Base-by-base conservation (phyloP, 1,140 invertebrate species). In the Drepana arcuata region DNA sequence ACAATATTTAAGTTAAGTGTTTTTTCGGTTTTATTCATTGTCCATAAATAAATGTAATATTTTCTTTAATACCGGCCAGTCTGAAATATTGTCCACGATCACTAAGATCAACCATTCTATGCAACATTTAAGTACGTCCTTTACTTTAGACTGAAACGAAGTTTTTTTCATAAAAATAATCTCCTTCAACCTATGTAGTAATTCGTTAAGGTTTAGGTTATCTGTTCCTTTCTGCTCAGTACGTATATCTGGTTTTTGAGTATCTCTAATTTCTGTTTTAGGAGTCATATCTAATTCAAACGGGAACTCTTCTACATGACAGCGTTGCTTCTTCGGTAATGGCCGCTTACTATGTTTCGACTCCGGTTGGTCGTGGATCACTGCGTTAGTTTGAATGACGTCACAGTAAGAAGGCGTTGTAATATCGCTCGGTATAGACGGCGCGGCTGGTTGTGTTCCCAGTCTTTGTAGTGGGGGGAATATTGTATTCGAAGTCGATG, bases 51-150 rank as follows among this genome's bases (percentile, higher is more conserved):
- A 14, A 0, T 40, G 31, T 39, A 40, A 30, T 11, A 54, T 29
- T 9, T 7, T 16, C 25, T 40, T 43, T 6, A 47, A 30, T 7
- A 54, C 28, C 9, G 37, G 34, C 44, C 41, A 51, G n/a, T 45
- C 42, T 4, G 28, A 29, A 31, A 47, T 41, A 44, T 41, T 35
- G 18, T 51, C 37, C 7, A 44, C 34, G 1, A 34, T 7, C 3
- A 50, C 33, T 26, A 45, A 29, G 12, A 40, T 31, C 11, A 48
- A 16, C 45, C 40, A 41, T 12, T 48, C 31, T 0, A 53, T 26
- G 33, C 36, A 44, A 13, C 25, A 39, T 13, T 42, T 33, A 11
- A 52, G 9, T 5, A 7, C 16, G 13, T 12, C 32, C 16, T 34
- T 14, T 10, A 45, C 7, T 36, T 45, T 50, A n/a, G 29, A 12